phyloP scores from a whole-genome alignment of 1,140 invertebrate genomes.

The Hermetia illucens region DNA sequence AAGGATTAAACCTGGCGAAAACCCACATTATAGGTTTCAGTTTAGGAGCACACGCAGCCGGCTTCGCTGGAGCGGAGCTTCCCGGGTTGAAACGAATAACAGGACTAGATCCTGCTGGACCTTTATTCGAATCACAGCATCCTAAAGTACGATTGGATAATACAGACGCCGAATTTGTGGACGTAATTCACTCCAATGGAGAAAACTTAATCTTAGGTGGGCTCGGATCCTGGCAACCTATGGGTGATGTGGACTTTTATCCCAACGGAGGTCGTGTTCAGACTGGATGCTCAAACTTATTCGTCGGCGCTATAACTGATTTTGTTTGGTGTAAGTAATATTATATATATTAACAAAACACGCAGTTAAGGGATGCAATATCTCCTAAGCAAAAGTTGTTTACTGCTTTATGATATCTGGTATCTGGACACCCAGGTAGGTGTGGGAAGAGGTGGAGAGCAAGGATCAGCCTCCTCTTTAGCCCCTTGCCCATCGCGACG shows the following conservation, averaged over 20 bases:
- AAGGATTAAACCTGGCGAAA: constrained; percentile 31
- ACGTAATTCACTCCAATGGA: constrained; percentile 89
- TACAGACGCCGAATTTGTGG: constrained; percentile 79
- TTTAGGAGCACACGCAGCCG: constrained; percentile 82
- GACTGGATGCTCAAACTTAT: constrained; percentile 70
- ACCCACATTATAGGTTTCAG: constrained; percentile 87
- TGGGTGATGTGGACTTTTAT: constrained; percentile 86
- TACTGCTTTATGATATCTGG: too few species aligned
- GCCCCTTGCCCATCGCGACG: too few species aligned
- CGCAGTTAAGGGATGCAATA: too few species aligned
- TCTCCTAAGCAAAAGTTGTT: too few species aligned
- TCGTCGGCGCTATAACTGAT: constrained; percentile 80
- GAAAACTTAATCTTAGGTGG: constrained; percentile 75
- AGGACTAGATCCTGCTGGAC: constrained; percentile 80
- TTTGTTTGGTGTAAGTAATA: constrained; percentile 78
- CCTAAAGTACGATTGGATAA: constrained; percentile 64
- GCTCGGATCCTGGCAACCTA: constrained; percentile 68
- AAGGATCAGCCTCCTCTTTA: too few species aligned
- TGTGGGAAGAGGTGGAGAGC: too few species aligned
- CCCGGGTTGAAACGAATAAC: constrained; percentile 75
- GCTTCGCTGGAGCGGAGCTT: constrained; percentile 78
- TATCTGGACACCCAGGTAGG: too few species aligned
- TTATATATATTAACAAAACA: too few species aligned
- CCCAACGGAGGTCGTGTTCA: constrained; percentile 83
- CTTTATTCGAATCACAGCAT: constrained; percentile 77